Base-by-base conservation (phyloP, 1,140 invertebrate species). In the Parasteatoda tepidariorum region DNA sequence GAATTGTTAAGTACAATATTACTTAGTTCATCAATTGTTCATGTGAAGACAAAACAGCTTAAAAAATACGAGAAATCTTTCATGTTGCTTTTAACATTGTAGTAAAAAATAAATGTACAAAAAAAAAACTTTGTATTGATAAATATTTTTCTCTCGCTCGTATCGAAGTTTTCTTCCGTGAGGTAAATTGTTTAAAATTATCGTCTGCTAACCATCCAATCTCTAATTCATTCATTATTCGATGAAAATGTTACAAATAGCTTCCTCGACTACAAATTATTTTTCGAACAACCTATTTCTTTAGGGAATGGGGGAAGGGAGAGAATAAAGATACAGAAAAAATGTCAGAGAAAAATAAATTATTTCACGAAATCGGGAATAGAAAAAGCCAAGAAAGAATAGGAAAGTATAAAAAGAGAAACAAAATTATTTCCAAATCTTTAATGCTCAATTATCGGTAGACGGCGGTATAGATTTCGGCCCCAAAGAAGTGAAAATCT, bases 381-480 rank as follows among this genome's bases (percentile, higher is more conserved):
- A 24, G 28, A 38, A 67, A 68, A 48, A 30, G 38, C n/a, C 33
- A 30, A 64, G 26, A 41, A 48, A 11, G 38, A 48, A 38, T 7
- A 22, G 24, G 26, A 28, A 48, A 15, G 22, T 2, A 3, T 0
- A 4, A 26, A 68, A 68, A 26, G 24, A 26, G 22, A 71, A 82
- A 38, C 55, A 82, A 70, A 70, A 67, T 74, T 74, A 64, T 83
- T 66, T 83, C 54, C 33, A 83, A 83, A 83, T 83, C 81, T 83
- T 83, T 83, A 83, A 83, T 83, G 70, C 70, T 41, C 68, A 83
- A 83, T 83, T 83, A 83, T 83, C 81, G 81, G 67, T 71, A 55
- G 55, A 62, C 55, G 28, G 54, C 62, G 34, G 78, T 70, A 82
- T 82, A 62, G 78, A 71, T 71, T 70, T 82, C 66, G 33, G 2